Evolutionary conservation across 1,140 invertebrate species (phyloP), one percentile per base, ranked within the genome.

Genomic region (Dendroctonus ponderosae): DNA sequence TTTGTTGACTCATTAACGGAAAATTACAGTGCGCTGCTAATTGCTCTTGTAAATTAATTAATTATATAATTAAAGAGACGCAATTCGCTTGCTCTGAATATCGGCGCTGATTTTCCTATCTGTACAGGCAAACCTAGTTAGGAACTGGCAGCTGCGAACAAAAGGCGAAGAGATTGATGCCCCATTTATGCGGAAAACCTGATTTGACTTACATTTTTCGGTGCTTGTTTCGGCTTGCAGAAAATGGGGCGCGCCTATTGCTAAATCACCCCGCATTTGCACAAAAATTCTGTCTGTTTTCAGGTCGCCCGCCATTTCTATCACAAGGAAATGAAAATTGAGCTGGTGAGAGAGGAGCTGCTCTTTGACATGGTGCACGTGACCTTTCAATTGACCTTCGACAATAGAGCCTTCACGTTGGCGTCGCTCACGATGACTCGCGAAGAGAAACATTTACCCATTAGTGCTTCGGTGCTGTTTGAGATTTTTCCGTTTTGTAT

Each of bases 401-500:
- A 98, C 80, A 98, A 99, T 81, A 84, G 88, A 44, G 93, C 92
- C 1, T 92, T 92, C 70, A 91, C 90, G 0, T 78, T 91, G 43
- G 88, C 90, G 4, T 91, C 89, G 0, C 77, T 93, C 62, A 86
- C 87, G 0, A 90, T 93, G 87, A 91, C 90, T 2, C 83, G 90
- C 8, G 91, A 93, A 73, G 91, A 94, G 74, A 91, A 91, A 77
- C 90, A 92, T 77, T 77, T 96, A 70, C 89, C 93, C 5, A 91
- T 96, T 44, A 91, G 88, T 73, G 91, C 93, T 0, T 89, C 90
- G 0, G 89, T 96, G 5, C 84, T 98, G 7, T 97, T 98, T 72
- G 94, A 98, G 78, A 94, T 98, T 74, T 99, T 98, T 80, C 96
- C 97, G 5, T 98, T 98, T 82, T 96, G 94, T 80, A 91, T 98